These are phyloP conservation scores for Tyto alba DNA, from an alignment of 2,113 vertebrate species.

Conservation along the genomic window DNA sequence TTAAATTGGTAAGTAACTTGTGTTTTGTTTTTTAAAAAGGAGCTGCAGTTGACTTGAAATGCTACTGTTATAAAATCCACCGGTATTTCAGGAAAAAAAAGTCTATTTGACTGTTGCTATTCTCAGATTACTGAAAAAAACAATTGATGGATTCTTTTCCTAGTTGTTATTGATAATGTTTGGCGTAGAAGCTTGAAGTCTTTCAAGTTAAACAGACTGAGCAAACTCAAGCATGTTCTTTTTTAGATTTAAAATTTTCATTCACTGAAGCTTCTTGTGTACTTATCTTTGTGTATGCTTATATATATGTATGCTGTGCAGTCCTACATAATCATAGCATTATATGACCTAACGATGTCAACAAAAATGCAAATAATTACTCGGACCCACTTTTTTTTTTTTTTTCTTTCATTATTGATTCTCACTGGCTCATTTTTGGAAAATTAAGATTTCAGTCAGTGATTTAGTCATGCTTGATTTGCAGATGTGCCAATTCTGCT, in stretches of 20 bases:
- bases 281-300: neutral
- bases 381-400: neutral
- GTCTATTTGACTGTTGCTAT: neutral
- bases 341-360: neutral
- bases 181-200: neutral
- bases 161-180: neutral
- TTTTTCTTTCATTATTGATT: neutral
- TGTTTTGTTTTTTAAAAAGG: neutral
- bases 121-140: neutral
- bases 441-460: neutral
- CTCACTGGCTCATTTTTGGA: accelerated
- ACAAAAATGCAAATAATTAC: neutral
- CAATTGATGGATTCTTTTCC: neutral
- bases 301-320: neutral
- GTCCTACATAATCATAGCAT: neutral
- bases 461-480: neutral
- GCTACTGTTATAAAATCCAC: neutral
- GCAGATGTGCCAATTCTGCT: neutral
- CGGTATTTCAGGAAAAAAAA: neutral
- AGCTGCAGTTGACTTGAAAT: neutral
- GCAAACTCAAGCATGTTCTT: neutral
- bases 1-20: neutral
- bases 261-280: neutral
- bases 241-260: neutral
- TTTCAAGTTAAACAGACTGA: neutral